Conservation (phyloP, 2,113 vertebrate species). For the Leuciscus idus region DNA sequence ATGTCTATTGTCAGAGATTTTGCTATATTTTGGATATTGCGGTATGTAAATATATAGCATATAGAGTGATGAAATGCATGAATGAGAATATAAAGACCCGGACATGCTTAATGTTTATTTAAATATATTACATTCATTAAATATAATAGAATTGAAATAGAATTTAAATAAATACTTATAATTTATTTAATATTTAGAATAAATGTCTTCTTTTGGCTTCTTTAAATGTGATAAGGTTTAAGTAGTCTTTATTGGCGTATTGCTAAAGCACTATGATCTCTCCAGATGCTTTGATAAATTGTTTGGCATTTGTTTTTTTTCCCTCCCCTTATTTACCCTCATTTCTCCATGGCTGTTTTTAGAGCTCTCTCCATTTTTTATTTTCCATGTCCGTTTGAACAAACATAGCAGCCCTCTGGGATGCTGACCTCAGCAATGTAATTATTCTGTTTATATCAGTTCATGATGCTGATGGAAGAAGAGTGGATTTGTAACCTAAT, state of each 20-base stretch:
- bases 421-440: conserved; percentile 29
- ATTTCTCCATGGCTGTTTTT: conserved; percentile 43
- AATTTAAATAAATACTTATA: no score
- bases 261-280: background rate
- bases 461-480: conserved; percentile 29
- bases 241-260: background rate
- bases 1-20: no score
- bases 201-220: background rate
- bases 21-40: no score
- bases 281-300: conserved; percentile 14
- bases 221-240: background rate
- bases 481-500: conserved; percentile 36
- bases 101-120: background rate
- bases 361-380: conserved; percentile 42
- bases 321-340: conserved; percentile 15
- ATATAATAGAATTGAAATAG: background rate
- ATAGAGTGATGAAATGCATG: no score
- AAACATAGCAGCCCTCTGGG: conserved; percentile 49
- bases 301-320: conserved; percentile 17
- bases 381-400: conserved; percentile 46
- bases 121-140: background rate
- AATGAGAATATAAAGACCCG: no score
- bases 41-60: no score
- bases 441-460: conserved; percentile 40
- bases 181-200: no score